Conservation (phyloP, 2,888 invertebrate species). For the Ormyrus thymus region DNA sequence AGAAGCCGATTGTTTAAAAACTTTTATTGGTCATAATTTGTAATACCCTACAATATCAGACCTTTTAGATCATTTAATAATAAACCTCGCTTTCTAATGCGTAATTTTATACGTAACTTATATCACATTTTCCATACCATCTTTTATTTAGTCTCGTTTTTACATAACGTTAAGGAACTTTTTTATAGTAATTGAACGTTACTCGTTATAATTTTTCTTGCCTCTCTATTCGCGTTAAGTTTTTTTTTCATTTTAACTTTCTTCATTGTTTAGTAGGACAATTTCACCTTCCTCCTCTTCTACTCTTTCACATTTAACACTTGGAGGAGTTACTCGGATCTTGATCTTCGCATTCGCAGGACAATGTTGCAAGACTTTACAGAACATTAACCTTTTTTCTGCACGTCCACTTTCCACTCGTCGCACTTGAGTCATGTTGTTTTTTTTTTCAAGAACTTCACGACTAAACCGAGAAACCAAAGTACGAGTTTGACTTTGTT, state of each 20-base stretch:
- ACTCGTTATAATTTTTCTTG: slow-evolving; percentile 6
- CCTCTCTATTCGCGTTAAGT: slow-evolving; percentile 30
- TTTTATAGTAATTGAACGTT: not conserved
- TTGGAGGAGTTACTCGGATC: slow-evolving; percentile 6
- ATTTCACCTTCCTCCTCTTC: slow-evolving; percentile 19
- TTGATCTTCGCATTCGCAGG: slow-evolving; percentile 60
- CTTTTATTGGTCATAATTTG: too few species aligned
- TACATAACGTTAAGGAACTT: slow-evolving; percentile 7
- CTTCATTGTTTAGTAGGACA: slow-evolving; percentile 20
- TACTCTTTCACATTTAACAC: slow-evolving; percentile 8
- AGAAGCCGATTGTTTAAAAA: too few species aligned
- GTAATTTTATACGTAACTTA: too few species aligned
- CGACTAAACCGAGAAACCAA: slow-evolving; percentile 43
- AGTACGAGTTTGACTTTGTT: slow-evolving; percentile 36
- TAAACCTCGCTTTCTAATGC: too few species aligned
- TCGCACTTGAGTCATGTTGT: slow-evolving; percentile 17
- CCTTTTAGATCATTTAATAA: too few species aligned
- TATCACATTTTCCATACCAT: too few species aligned
- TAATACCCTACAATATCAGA: too few species aligned
- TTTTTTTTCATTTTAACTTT: slow-evolving; percentile 16
- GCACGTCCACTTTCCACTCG: slow-evolving; percentile 30
- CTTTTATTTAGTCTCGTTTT: not conserved
- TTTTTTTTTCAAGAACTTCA: slow-evolving; percentile 11
- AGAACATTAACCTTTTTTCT: slow-evolving; percentile 32
- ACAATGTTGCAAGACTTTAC: slow-evolving; percentile 61